A percentile compares a stretch with the other conserved stretches of the same genome.
Evolutionary conservation across 64 coral and sea anemone genomes (phyloP).

Genomic region (Astreopora myriophthalma): DNA sequence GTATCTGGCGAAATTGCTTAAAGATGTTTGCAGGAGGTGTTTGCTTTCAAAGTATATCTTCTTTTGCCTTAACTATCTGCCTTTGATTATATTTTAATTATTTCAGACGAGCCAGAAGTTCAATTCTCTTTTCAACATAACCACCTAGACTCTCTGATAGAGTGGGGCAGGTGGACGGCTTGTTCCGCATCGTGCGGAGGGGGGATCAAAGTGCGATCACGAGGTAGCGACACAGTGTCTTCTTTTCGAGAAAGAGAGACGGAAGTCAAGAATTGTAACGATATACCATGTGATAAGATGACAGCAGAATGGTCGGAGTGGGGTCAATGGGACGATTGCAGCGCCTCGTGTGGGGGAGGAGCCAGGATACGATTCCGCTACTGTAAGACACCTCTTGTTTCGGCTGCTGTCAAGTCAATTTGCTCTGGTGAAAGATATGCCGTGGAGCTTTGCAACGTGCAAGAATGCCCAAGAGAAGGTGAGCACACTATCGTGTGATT

Average conservation of each 20-base stretch:
- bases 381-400: slow-evolving; percentile 9
- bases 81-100: background rate
- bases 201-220: slow-evolving; percentile 68
- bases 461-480: slow-evolving; percentile 43
- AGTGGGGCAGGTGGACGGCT: slow-evolving; percentile 72
- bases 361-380: slow-evolving; percentile 72
- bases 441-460: slow-evolving; percentile 32
- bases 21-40: too few species aligned
- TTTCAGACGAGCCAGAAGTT: background rate
- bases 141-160: background rate
- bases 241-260: slow-evolving; percentile 43
- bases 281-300: slow-evolving; percentile 64
- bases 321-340: slow-evolving; percentile 54
- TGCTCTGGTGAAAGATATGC: slow-evolving; percentile 58
- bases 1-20: too few species aligned
- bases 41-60: too few species aligned
- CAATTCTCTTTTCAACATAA: background rate
- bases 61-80: background rate
- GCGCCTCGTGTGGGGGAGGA: slow-evolving; percentile 64
- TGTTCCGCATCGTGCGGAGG: slow-evolving; percentile 71
- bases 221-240: slow-evolving; percentile 4
- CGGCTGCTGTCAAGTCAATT: background rate
- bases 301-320: slow-evolving; percentile 61
- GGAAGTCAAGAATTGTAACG: slow-evolving; percentile 49
- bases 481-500: background rate